Conservation (phyloP, 2,888 invertebrate species). For the Hoplodrina ambigua region DNA sequence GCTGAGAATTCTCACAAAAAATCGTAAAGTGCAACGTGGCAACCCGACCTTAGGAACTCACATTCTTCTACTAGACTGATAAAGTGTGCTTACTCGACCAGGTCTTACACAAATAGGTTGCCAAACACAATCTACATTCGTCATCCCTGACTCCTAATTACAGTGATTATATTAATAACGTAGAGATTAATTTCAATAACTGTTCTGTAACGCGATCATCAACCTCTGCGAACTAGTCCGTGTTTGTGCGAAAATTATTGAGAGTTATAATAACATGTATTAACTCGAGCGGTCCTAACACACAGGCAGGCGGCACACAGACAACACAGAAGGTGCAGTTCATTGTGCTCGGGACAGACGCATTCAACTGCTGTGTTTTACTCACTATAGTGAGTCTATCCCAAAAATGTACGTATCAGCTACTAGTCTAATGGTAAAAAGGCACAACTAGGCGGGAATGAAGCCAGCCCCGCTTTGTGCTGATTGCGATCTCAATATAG, state of each 20-base stretch:
- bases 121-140: background rate
- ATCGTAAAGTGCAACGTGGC: no score
- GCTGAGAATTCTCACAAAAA: no score
- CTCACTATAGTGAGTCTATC: no score
- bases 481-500: no score
- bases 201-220: background rate
- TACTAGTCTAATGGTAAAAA: no score
- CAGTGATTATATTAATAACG: background rate
- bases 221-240: slow-evolving; percentile 4
- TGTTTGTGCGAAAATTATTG: slow-evolving; percentile 7
- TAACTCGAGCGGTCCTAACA: slow-evolving; percentile 14
- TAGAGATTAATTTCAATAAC: slow-evolving; percentile 27
- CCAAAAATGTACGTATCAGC: no score
- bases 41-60: no score
- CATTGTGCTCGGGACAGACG: no score
- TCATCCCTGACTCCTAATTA: background rate
- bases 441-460: no score
- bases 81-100: no score
- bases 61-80: background rate
- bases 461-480: no score
- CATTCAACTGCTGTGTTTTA: no score
- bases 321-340: background rate
- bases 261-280: slow-evolving; percentile 29
- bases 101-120: background rate
- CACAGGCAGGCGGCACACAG: background rate